Evolutionary conservation across 1,140 invertebrate genomes (phyloP), one percentile per base, ranked within the genome.

Genomic region (Pinna nobilis): DNA sequence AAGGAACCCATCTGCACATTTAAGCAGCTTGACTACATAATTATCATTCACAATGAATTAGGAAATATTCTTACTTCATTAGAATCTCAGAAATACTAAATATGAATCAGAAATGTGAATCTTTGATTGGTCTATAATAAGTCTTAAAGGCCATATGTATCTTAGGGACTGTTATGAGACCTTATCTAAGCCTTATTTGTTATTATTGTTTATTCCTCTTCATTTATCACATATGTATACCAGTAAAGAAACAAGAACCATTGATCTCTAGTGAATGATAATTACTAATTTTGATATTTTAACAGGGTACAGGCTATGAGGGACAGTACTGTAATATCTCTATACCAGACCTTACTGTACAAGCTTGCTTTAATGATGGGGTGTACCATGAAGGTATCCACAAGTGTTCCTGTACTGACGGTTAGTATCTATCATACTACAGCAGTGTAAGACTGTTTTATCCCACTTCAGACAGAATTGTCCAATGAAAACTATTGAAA

Each of bases 271-370:
- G 18, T 59, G 55, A 35, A 33, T 57, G 5, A 18, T 25, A 4
- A n/a, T 33, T 59, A 35, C 7, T 30, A 33, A 13, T 6, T 35
- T 35, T 18, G 37, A 3, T 33, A 20, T 59, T 18, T 35, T 35
- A 7, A 55, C 37, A 75, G 73, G 67, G 61, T 18, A 75, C 73
- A 39, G 73, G 73, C 5, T 97, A 93, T 90, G 96, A 95, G 33
- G 96, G 96, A 1, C 96, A 96, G 86, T 97, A 97, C 89, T 98
- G 97, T 88, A 95, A 94, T 3, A 95, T 75, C 3, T 37, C 57
- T 28, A 25, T 81, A 47, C 74, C 55, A 39, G 77, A 70, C 18
- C 98, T 97, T 86, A 90, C 90, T 6, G 25, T 37, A 13, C 39
- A 44, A 9, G 94, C 94, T 49, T 85, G 84, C 72, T 28, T 77